These are phyloP conservation scores for Drosophila suzukii DNA, from an alignment of 1,140 invertebrate species.

Conservation along the genomic window DNA sequence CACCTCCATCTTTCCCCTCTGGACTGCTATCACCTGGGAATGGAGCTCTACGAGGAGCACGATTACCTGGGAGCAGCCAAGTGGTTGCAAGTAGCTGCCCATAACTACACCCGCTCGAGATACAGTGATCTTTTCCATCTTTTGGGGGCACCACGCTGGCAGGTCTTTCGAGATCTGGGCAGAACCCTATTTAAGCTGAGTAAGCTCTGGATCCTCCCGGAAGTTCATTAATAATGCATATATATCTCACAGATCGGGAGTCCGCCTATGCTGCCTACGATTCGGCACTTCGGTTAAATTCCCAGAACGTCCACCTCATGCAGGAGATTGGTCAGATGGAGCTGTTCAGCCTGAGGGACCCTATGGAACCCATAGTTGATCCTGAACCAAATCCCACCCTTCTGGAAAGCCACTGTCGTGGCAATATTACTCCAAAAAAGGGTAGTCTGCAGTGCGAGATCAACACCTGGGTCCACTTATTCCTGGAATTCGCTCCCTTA, in stretches of 20 bases:
- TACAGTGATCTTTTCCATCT: conserved; percentile 14
- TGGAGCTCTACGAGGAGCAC: conserved; percentile 19
- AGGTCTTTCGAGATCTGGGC: conserved; percentile 37
- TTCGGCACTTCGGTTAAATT: conserved; percentile 1
- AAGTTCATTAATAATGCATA: neutral
- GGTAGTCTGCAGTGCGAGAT: conserved; percentile 91
- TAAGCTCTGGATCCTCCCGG: neutral
- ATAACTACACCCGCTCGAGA: conserved; percentile 20
- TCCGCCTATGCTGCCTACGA: neutral
- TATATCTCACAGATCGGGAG: conserved; percentile 14
- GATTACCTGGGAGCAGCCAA: conserved; percentile 35
- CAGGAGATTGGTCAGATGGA: conserved; percentile 9
- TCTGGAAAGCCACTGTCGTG: conserved; percentile 28
- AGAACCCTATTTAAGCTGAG: conserved; percentile 35
- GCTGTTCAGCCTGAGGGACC: neutral
- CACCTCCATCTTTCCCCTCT: conserved; percentile 24
- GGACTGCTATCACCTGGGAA: conserved; percentile 56
- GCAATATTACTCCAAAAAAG: neutral
- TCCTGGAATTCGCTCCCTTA: conserved; percentile 92
- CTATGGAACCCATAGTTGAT: conserved; percentile 2
- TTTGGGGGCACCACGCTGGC: conserved; percentile 34
- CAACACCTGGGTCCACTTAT: conserved; percentile 88
- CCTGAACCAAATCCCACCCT: neutral
- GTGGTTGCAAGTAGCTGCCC: conserved; percentile 41
- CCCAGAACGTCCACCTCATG: conserved; percentile 26